Conservation (phyloP, 2,888 invertebrate species). For the Tipula confusa region DNA sequence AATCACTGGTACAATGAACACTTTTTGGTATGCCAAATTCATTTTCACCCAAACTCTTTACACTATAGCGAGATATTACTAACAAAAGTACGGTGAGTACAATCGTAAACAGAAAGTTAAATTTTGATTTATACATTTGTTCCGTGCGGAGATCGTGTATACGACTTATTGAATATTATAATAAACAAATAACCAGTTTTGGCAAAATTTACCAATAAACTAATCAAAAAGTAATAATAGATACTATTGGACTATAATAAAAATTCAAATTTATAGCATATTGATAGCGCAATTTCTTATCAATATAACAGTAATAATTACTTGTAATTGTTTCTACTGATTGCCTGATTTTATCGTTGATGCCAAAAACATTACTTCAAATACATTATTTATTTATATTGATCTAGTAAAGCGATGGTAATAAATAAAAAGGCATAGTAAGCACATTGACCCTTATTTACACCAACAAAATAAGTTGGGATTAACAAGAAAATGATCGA, state of each 20-base stretch:
- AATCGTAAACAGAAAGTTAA: background rate
- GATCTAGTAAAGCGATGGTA: no score
- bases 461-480: no score
- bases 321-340: background rate
- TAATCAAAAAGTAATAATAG: background rate
- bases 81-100: background rate
- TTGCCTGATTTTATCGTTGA: background rate
- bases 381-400: background rate
- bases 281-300: background rate
- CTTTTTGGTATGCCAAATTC: background rate
- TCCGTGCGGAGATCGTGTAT: background rate
- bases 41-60: background rate
- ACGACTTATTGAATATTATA: no score
- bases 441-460: no score
- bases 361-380: background rate
- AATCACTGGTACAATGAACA: background rate
- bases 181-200: background rate
- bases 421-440: no score
- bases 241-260: background rate
- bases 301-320: background rate
- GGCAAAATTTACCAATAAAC: background rate
- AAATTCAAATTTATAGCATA: background rate
- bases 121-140: background rate
- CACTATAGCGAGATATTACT: background rate
- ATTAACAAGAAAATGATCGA: no score